Percentiles rank a stretch among this genome's conserved stretches.
Conservation (phyloP, 2,113 vertebrate genomes). For the Barnardius zonarius region DNA sequence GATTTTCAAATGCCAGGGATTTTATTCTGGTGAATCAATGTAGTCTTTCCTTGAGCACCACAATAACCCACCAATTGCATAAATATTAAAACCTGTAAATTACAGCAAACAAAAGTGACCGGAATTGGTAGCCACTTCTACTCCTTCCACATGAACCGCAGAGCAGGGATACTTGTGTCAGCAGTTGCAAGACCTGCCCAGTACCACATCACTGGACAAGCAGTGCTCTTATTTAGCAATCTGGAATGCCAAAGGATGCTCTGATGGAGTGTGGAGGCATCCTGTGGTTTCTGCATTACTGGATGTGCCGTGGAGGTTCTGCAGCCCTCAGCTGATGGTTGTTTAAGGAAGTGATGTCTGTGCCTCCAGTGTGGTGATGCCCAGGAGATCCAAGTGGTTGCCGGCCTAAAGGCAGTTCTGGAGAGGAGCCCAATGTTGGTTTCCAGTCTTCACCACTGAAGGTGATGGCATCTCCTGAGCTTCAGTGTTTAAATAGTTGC, state of each 20-base stretch:
- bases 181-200: background rate
- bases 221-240: background rate
- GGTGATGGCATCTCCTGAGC: background rate
- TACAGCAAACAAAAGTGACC: background rate
- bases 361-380: background rate
- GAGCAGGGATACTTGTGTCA: background rate
- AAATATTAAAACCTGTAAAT: background rate
- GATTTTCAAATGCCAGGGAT: background rate
- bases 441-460: background rate
- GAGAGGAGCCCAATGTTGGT: background rate
- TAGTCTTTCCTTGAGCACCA: background rate
- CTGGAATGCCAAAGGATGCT: background rate
- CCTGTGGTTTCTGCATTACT: background rate
- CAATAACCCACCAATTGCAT: background rate
- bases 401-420: background rate
- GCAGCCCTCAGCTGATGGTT: background rate
- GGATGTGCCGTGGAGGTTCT: background rate
- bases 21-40: background rate
- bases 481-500: background rate
- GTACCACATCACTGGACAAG: background rate
- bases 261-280: background rate
- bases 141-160: background rate
- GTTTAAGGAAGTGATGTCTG: background rate
- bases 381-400: background rate
- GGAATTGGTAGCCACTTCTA: background rate